These are phyloP conservation scores for Lamellibrachia satsuma DNA, from an alignment of 2,888 invertebrate genomes.

Conservation along the genomic window DNA sequence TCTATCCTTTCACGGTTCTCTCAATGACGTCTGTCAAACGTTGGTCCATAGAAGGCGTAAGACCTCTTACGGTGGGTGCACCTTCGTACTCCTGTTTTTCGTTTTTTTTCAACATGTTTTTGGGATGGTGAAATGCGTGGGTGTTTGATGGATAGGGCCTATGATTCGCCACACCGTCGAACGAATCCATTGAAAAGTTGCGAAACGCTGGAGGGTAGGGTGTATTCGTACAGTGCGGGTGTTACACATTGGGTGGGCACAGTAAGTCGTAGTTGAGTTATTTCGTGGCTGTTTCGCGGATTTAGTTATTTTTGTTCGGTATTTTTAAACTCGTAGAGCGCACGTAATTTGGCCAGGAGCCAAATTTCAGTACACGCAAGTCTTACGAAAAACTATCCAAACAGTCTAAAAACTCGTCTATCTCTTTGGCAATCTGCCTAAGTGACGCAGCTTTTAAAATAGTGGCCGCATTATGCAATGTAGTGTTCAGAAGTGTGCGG, in stretches of 20 bases:
- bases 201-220: background rate
- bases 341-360: background rate
- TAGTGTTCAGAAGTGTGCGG: background rate
- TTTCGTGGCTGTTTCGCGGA: background rate
- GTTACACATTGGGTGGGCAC: background rate
- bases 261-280: background rate
- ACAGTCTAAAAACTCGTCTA: background rate
- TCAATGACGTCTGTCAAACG: background rate
- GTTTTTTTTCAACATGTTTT: too few species aligned
- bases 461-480: too few species aligned
- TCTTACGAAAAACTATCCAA: background rate
- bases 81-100: background rate
- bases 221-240: background rate
- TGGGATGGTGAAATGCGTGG: too few species aligned
- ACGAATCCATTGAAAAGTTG: too few species aligned
- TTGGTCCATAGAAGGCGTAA: background rate
- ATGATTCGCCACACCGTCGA: too few species aligned
- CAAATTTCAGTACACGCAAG: background rate
- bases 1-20: background rate
- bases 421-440: background rate
- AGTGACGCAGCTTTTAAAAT: too few species aligned
- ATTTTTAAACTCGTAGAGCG: background rate
- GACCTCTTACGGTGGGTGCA: background rate
- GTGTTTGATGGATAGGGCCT: too few species aligned
- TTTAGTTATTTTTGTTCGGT: background rate